These are phyloP conservation scores for Phallusia fumigata DNA, from an alignment of 23 tunicate species.

Conservation along the genomic window DNA sequence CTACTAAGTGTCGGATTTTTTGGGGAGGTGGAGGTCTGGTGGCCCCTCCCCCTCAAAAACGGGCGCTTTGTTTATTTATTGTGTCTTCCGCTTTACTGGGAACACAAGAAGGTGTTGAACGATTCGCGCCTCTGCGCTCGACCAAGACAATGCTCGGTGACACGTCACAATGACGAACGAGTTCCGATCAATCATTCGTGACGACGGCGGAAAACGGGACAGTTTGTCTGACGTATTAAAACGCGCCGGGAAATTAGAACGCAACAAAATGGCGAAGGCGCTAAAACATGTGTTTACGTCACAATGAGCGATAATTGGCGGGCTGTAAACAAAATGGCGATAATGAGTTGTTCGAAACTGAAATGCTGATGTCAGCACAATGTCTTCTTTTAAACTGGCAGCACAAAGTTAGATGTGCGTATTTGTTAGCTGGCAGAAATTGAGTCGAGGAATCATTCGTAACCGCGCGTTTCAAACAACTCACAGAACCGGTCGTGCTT, in stretches of 20 bases:
- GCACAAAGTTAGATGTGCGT: too few relatives aligned
- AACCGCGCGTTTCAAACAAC: too few relatives aligned
- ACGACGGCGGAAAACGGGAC: neutral
- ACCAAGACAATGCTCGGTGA: slow-evolving; percentile 23
- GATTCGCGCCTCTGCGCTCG: neutral
- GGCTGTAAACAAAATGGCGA: neutral
- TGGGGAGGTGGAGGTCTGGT: too few relatives aligned
- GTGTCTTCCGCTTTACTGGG: neutral
- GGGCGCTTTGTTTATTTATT: neutral
- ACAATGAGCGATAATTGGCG: neutral
- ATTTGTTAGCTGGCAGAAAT: too few relatives aligned
- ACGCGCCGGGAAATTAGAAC: neutral
- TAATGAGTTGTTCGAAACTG: neutral
- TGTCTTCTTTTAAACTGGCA: too few relatives aligned
- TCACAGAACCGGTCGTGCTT: too few relatives aligned
- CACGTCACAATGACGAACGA: slow-evolving; percentile 35
- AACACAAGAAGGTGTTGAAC: neutral
- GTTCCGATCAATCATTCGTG: neutral
- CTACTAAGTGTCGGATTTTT: too few relatives aligned
- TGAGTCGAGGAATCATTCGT: too few relatives aligned
- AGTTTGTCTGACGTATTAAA: neutral
- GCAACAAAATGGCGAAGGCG: slow-evolving; percentile 3
- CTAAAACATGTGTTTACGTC: slow-evolving; percentile 11
- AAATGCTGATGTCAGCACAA: too few relatives aligned
- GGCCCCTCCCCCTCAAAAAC: neutral